A percentile compares a stretch with the other conserved stretches of the same genome.
Evolutionary conservation across 2,797 vertebrate species (phyloP).

Genomic region (Etheostoma perlongum): DNA sequence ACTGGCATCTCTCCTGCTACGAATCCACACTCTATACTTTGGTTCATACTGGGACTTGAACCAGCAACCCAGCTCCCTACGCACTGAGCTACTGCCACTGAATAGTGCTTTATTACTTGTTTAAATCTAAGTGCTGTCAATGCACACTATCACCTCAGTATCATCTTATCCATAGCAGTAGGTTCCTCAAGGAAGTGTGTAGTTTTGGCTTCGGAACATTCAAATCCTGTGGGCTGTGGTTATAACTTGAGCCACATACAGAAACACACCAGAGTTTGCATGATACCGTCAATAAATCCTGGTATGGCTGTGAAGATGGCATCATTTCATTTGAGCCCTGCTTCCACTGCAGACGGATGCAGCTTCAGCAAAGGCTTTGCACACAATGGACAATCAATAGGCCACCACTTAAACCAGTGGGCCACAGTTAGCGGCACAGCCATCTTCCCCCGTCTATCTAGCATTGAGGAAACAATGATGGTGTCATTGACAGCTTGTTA

Average conservation of each 20-base stretch:
- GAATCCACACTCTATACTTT: too few relatives aligned
- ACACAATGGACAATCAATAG: constrained; percentile 63
- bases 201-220: constrained; percentile 14
- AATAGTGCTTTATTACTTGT: background rate
- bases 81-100: background rate
- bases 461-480: constrained; percentile 62
- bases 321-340: constrained; percentile 15
- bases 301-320: constrained; percentile 9
- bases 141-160: background rate
- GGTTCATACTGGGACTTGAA: too few relatives aligned
- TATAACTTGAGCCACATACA: constrained; percentile 1
- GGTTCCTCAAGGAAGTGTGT: constrained; percentile 1
- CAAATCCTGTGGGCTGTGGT: constrained; percentile 36
- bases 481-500: constrained; percentile 61
- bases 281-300: constrained; percentile 13
- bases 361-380: constrained; percentile 30
- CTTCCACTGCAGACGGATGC: constrained; percentile 29
- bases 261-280: background rate
- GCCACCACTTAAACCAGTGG: constrained; percentile 58
- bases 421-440: constrained; percentile 42
- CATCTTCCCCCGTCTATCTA: constrained; percentile 37
- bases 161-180: background rate
- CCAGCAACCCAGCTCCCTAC: too few relatives aligned
- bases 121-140: background rate
- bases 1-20: too few relatives aligned